phyloP scores from a whole-genome alignment of 37 sponge, comb jelly and placozoan genomes.

The Hexactinellida sp. region DNA sequence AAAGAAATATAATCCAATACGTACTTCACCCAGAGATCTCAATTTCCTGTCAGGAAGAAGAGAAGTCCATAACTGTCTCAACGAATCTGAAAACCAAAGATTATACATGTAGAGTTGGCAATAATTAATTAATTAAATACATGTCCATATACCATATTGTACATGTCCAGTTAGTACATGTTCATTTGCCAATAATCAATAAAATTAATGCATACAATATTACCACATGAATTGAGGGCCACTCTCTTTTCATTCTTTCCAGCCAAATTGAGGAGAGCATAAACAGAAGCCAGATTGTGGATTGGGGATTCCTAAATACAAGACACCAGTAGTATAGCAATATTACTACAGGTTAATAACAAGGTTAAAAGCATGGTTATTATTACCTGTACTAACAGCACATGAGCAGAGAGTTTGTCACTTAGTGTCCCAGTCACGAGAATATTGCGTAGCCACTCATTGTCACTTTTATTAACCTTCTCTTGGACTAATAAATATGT shows the following conservation, averaged over 20 bases:
- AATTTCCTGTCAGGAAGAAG: slow-evolving; percentile 83
- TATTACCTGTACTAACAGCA: slow-evolving; percentile 63
- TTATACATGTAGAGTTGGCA: no score
- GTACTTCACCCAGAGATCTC: slow-evolving; percentile 39
- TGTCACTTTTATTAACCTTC: slow-evolving; percentile 57
- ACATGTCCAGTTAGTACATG: no score
- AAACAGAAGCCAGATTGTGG: slow-evolving; percentile 54
- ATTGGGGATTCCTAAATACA: slow-evolving; percentile 93
- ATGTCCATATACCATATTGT: neutral
- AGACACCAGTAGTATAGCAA: neutral
- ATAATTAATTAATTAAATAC: neutral
- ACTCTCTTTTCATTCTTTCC: slow-evolving; percentile 85
- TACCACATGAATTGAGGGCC: slow-evolving; percentile 36
- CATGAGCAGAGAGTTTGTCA: slow-evolving; percentile 72
- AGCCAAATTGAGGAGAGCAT: slow-evolving; percentile 54
- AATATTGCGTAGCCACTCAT: slow-evolving; percentile 78
- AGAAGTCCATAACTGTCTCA: slow-evolving; percentile 70
- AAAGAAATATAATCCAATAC: no score
- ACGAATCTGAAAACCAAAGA: slow-evolving; percentile 47
- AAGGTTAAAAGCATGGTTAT: no score
- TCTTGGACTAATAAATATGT: slow-evolving; percentile 24
- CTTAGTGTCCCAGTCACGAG: slow-evolving; percentile 73
- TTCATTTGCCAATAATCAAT: no score
- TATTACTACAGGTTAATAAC: neutral
- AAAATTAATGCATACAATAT: no score